Base-by-base conservation (phyloP, 2,888 invertebrate genomes). In the Mylabris sibirica region DNA sequence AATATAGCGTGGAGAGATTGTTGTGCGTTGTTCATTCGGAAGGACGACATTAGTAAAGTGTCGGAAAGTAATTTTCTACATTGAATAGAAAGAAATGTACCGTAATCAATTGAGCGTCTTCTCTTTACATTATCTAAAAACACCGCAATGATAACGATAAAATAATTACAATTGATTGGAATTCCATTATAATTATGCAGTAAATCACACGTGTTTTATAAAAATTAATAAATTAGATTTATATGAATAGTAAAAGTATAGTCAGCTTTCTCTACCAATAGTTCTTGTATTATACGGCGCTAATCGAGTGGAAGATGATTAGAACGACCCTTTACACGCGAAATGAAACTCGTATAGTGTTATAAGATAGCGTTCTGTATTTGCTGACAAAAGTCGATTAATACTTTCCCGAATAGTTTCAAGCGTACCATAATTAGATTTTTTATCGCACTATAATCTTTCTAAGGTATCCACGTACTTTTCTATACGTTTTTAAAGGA, bases 281-380 rank as follows among this genome's bases (percentile, higher is more conserved):
- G 73, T 73, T 74, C 74, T 70, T 72, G 74, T 72, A 76, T 75
- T 75, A 75, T 74, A 63, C 62, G 71, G 49, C 67, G 66, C 73
- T 75, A 76, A 77, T 77, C 76, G 74, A 67, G 73, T 70, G 70
- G 74, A 77, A 76, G 71, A 73, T 76, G 77, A 77, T 77, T 77
- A 77, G 74, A 70, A 72, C 73, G 63, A 70, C 71, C 70, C 63
- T 73, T 68, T 67, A 30, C 60, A 63, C 63, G 65, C 44, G 53
- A 53, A 24, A n/a, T 57, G 22, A 49, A 41, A 63, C 41, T 49
- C n/a, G 20, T 59, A 22, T 64, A 35, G 26, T n/a, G 34, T 63
- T 20, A 4, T n/a, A 14, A 49, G 49, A 49, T 49, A 49, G 5
- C 44, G 8, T 14, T 5, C 1, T 20, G 20, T 49, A 20, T 49